Percentiles rank a stretch among this genome's conserved stretches.
These are phyloP conservation scores for Ashinkailepas kermadecensis DNA, from an alignment of 2,888 invertebrate species.

Conservation along the genomic window DNA sequence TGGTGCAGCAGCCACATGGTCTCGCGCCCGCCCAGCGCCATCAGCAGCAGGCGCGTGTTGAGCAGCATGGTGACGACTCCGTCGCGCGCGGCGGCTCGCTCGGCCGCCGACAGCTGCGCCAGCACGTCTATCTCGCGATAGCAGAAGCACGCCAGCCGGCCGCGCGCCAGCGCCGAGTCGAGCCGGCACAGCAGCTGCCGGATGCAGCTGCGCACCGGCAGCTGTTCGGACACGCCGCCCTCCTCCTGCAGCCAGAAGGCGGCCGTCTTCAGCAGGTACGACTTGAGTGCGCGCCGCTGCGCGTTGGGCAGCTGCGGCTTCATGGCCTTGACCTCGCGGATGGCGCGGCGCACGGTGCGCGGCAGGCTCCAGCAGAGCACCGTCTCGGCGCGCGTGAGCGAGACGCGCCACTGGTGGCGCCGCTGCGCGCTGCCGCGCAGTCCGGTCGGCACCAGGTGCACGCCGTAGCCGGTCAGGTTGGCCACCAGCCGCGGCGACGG, in stretches of 20 bases:
- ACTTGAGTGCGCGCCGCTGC: not conserved
- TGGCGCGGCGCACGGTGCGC: not conserved
- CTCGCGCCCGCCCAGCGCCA: not conserved
- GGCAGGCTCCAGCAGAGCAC: not conserved
- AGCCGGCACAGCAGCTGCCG: not conserved
- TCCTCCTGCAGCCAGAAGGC: not conserved
- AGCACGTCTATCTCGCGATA: not conserved
- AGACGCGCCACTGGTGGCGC: not conserved
- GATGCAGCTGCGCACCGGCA: not conserved
- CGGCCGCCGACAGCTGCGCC: not conserved
- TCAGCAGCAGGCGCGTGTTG: not conserved
- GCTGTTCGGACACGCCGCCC: not conserved
- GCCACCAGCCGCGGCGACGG: not conserved
- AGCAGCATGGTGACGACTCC: not conserved
- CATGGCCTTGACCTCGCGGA: not conserved
- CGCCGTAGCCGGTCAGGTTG: not conserved
- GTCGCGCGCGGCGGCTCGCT: not conserved
- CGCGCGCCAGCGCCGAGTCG: not conserved
- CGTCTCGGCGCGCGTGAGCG: not conserved
- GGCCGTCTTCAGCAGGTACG: not conserved
- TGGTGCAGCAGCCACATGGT: not conserved
- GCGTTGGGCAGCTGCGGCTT: not conserved
- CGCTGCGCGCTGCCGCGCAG: not conserved
- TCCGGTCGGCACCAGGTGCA: not conserved
- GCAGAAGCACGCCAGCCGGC: not conserved